Evolutionary conservation across 2,113 vertebrate genomes (phyloP).

Genomic region (Xenus cinereus): DNA sequence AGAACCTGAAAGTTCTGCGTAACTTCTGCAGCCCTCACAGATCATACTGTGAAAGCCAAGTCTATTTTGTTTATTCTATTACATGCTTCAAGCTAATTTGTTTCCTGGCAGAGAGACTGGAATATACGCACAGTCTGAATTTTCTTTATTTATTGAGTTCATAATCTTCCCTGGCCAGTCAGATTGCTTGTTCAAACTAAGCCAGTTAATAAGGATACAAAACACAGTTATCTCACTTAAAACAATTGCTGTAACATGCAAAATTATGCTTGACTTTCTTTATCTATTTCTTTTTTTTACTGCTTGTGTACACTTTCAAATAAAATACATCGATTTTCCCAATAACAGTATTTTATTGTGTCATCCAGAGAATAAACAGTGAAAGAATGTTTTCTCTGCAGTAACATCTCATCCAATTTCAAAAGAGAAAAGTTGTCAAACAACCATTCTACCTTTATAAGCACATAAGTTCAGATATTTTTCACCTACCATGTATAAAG

Average conservation of each 20-base stretch:
- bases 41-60: background rate
- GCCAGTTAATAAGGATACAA: background rate
- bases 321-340: background rate
- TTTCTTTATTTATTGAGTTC: slow-evolving; percentile 23
- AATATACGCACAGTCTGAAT: background rate
- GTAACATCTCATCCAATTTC: background rate
- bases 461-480: background rate
- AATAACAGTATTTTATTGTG: background rate
- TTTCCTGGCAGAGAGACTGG: background rate
- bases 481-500: background rate
- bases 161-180: background rate
- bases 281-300: background rate
- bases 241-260: background rate
- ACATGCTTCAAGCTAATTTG: background rate
- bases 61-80: background rate
- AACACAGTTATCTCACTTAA: background rate
- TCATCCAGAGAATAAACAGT: background rate
- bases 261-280: background rate
- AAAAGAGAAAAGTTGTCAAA: background rate
- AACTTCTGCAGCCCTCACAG: background rate
- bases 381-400: background rate
- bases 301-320: background rate
- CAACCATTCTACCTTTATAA: background rate
- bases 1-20: background rate
- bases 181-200: background rate